phyloP scores from a whole-genome alignment of 2,797 vertebrate genomes.

The Caiman crocodilus region DNA sequence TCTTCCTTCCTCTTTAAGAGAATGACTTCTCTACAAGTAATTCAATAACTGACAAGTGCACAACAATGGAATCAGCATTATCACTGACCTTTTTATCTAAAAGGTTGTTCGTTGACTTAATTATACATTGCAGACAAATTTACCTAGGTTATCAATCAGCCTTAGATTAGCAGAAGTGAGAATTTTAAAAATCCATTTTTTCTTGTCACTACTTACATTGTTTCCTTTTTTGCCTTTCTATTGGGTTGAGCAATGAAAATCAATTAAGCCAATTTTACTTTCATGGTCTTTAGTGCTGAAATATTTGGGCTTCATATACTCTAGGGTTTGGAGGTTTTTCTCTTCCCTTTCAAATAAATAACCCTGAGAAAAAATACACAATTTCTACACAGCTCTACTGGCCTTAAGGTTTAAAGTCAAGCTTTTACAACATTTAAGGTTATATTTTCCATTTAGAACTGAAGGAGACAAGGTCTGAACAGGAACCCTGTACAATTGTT shows the following conservation, averaged over 20 bases:
- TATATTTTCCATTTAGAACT: neutral
- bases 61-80: neutral
- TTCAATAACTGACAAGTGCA: neutral
- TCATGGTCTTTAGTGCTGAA: neutral
- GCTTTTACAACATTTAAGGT: constrained; percentile 49
- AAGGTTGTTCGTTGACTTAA: constrained; percentile 8
- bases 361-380: neutral
- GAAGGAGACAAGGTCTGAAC: constrained; percentile 1
- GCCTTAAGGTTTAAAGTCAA: constrained; percentile 42
- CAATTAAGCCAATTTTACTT: constrained; percentile 36
- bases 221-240: neutral
- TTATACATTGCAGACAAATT: neutral
- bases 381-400: neutral
- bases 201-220: neutral
- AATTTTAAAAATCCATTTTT: neutral
- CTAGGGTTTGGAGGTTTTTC: constrained; percentile 21
- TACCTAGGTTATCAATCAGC: neutral
- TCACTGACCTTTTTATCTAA: neutral
- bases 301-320: constrained; percentile 41
- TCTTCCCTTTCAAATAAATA: constrained; percentile 21
- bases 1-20: neutral
- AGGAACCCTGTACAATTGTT: neutral
- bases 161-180: neutral
- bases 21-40: neutral
- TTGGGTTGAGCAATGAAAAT: neutral